Conservation (phyloP, 2,797 vertebrate species). For the Chaenodraco wilsoni region DNA sequence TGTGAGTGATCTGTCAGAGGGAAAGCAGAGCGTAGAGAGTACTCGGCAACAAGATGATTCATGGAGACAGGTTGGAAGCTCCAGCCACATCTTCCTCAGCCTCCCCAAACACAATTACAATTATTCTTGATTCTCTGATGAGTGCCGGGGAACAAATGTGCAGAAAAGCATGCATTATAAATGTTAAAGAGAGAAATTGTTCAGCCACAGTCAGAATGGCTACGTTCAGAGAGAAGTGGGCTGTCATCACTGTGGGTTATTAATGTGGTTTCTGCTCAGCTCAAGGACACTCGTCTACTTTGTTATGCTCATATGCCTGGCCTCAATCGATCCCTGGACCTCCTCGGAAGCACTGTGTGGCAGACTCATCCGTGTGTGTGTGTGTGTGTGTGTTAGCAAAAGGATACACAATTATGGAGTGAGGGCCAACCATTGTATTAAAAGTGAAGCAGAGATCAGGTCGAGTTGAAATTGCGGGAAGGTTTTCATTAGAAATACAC, state of each 20-base stretch:
- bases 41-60: constrained; percentile 34
- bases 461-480: background rate
- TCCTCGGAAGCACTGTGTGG: constrained; percentile 28
- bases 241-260: constrained; percentile 50
- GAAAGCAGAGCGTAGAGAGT: constrained; percentile 8
- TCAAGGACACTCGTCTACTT: constrained; percentile 72
- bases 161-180: constrained; percentile 36
- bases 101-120: constrained; percentile 27
- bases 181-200: constrained; percentile 19
- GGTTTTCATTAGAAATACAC: constrained; percentile 22
- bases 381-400: too few species aligned
- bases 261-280: constrained; percentile 59
- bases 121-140: constrained; percentile 35
- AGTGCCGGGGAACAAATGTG: constrained; percentile 28
- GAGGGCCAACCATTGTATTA: constrained; percentile 11
- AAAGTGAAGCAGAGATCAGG: constrained; percentile 7
- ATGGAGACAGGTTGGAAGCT: constrained; percentile 13
- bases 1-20: constrained; percentile 29
- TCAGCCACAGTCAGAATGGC: constrained; percentile 11
- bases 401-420: constrained; percentile 1
- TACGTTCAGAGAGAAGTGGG: constrained; percentile 36
- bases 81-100: constrained; percentile 12
- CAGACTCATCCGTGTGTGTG: background rate
- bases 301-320: constrained; percentile 53
- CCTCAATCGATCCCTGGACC: constrained; percentile 55